Conservation (phyloP, 2,888 invertebrate species). For the Pinctada fucata region DNA sequence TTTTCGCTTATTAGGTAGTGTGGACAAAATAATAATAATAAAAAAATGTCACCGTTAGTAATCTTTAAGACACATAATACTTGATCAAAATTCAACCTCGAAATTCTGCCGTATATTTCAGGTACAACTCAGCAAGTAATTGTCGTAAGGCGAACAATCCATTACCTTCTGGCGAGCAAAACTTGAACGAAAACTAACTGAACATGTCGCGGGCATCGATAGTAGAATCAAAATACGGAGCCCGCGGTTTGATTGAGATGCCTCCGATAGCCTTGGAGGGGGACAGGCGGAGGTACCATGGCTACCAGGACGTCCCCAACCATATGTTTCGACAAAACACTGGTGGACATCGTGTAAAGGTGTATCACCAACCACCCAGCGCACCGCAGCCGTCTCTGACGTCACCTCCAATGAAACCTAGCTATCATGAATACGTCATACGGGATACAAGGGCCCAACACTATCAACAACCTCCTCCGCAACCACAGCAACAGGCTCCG, state of each 20-base stretch:
- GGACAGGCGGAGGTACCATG: not conserved
- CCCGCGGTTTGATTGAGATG: constrained; percentile 30
- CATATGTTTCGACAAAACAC: constrained; percentile 3
- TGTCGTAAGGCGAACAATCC: too few species aligned
- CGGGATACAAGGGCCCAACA: not conserved
- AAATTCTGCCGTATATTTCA: too few species aligned
- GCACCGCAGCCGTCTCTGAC: constrained; percentile 9
- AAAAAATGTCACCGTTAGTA: too few species aligned
- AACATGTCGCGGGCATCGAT: constrained; percentile 1
- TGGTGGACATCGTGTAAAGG: not conserved
- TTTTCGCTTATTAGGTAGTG: too few species aligned
- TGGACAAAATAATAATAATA: too few species aligned
- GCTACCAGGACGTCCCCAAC: constrained; percentile 3
- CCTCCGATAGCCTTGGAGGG: constrained; percentile 19
- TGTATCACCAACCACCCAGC: constrained; percentile 8
- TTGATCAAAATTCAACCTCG: too few species aligned
- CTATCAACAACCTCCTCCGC: not conserved
- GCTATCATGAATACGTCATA: not conserved
- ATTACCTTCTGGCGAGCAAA: too few species aligned
- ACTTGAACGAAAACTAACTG: too few species aligned
- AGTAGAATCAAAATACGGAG: constrained; percentile 34
- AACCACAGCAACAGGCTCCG: not conserved
- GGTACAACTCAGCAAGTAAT: too few species aligned
- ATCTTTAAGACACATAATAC: too few species aligned
- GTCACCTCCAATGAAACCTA: constrained; percentile 2